Evolutionary conservation across 1,140 invertebrate species (phyloP).

Genomic region (Onthophagus taurus): DNA sequence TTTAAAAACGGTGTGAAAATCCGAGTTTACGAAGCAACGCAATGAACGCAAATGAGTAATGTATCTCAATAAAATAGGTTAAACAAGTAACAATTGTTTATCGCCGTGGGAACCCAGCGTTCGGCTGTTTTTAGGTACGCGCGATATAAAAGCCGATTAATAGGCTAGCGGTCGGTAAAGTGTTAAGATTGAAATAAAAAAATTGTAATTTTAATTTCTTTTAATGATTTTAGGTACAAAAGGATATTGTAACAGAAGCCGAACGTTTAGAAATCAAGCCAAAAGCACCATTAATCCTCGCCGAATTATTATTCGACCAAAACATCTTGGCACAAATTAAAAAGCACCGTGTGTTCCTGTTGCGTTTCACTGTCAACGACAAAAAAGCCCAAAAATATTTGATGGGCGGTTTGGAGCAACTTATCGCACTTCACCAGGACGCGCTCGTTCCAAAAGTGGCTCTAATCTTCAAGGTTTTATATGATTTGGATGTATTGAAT

Average conservation of each 20-base stretch:
- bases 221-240: conserved; percentile 43
- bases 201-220: too few relatives aligned
- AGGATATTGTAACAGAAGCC: conserved; percentile 86
- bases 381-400: conserved; percentile 90
- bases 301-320: conserved; percentile 84
- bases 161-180: too few relatives aligned
- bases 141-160: too few relatives aligned
- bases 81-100: too few relatives aligned
- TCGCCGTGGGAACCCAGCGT: too few relatives aligned
- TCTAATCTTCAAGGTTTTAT: conserved; percentile 71
- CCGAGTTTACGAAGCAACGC: too few relatives aligned
- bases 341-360: conserved; percentile 58
- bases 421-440: conserved; percentile 75
- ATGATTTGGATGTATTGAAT: conserved; percentile 90
- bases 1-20: too few relatives aligned
- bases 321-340: conserved; percentile 67
- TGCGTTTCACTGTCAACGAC: conserved; percentile 84
- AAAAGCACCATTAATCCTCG: conserved; percentile 87
- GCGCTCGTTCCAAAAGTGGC: conserved; percentile 78
- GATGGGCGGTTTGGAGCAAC: conserved; percentile 89
- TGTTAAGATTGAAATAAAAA: too few relatives aligned
- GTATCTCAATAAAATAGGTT: too few relatives aligned
- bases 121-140: too few relatives aligned
- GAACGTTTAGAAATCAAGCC: conserved; percentile 92
- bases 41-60: too few relatives aligned